Evolutionary conservation across 2,113 vertebrate species (phyloP).

Genomic region (Mus musculus): DNA sequence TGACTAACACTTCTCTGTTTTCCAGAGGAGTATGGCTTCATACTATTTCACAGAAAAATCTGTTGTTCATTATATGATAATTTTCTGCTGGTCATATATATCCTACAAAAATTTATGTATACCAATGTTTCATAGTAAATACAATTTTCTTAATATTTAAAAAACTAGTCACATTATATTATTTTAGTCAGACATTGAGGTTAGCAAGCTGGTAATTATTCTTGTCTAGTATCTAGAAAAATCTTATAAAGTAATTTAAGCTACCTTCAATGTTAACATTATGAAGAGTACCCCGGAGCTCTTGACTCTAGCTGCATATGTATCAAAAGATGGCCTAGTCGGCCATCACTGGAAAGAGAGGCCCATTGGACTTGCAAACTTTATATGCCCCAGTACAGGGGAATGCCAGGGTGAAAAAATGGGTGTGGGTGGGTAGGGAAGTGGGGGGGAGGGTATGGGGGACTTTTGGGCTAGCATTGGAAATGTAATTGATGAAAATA

Average conservation of each 20-base stretch:
- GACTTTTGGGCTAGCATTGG: no score
- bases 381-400: no score
- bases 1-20: not conserved
- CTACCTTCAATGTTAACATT: not conserved
- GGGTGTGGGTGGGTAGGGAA: no score
- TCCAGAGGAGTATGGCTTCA: not conserved
- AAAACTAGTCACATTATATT: not conserved
- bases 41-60: not conserved
- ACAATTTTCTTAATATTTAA: not conserved
- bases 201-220: not conserved
- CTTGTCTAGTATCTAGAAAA: not conserved
- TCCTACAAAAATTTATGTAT: not conserved
- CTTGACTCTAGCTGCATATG: no score
- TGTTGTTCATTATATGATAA: not conserved
- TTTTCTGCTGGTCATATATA: not conserved
- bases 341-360: no score
- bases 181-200: not conserved
- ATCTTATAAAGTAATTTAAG: not conserved
- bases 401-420: no score
- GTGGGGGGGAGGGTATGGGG: no score
- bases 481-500: no score
- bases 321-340: no score
- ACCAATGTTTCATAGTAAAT: not conserved
- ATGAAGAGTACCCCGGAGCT: no score
- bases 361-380: no score